These are phyloP conservation scores for Catharus bicknelli DNA, from an alignment of 2,113 vertebrate genomes.

Conservation along the genomic window DNA sequence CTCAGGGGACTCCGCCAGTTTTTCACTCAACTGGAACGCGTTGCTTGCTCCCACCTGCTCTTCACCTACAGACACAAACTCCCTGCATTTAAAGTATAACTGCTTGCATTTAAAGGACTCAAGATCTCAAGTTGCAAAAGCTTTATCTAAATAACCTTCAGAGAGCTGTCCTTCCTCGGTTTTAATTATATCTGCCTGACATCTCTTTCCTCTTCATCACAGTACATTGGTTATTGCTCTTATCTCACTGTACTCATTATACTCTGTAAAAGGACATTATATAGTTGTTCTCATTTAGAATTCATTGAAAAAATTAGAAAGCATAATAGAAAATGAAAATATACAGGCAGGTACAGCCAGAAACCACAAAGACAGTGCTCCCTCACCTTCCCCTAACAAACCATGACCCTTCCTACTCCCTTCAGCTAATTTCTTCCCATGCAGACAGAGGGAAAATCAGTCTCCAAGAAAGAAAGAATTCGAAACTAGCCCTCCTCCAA, in stretches of 20 bases:
- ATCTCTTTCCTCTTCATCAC: not conserved
- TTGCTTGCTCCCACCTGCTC: not conserved
- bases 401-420: not conserved
- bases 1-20: not conserved
- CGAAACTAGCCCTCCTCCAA: not conserved
- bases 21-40: accelerated
- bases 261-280: not conserved
- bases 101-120: not conserved
- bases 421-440: not conserved
- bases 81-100: not conserved
- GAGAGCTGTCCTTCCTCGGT: not conserved
- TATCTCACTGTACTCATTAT: not conserved
- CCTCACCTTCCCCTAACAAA: not conserved
- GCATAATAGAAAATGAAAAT: not conserved
- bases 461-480: not conserved
- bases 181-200: not conserved
- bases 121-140: not conserved
- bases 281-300: not conserved
- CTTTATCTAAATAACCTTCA: not conserved
- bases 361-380: not conserved
- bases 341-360: not conserved
- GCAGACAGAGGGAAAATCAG: not conserved
- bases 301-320: not conserved
- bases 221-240: not conserved
- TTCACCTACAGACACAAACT: not conserved